Percentiles rank a stretch among this genome's conserved stretches.
phyloP scores from a whole-genome alignment of 2,797 vertebrate species.

The Setipinna tenuifilis region DNA sequence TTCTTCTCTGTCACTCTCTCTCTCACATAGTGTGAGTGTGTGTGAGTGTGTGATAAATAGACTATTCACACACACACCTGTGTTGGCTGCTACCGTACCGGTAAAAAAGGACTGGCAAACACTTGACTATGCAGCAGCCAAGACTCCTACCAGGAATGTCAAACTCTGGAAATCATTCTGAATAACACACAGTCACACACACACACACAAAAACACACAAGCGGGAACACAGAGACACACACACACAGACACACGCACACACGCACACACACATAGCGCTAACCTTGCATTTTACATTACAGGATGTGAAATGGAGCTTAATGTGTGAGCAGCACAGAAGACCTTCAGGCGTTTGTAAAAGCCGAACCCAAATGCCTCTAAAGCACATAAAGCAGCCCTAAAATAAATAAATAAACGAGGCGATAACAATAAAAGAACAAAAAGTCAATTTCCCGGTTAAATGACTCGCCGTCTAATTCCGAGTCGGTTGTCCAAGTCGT shows the following conservation, averaged over 20 bases:
- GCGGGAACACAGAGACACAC: background rate
- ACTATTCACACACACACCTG: background rate
- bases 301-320: background rate
- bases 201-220: background rate
- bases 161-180: background rate
- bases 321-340: background rate
- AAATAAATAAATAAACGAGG: background rate
- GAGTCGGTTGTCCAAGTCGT: background rate
- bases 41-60: too few relatives aligned
- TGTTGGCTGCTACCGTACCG: background rate
- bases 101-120: background rate
- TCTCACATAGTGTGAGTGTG: background rate
- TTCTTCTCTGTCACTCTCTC: background rate
- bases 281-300: background rate
- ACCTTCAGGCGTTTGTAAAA: background rate
- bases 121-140: background rate
- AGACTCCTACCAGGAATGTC: background rate
- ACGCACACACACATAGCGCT: constrained; percentile 24
- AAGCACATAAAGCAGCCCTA: background rate
- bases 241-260: constrained; percentile 30
- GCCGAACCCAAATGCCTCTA: background rate
- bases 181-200: background rate
- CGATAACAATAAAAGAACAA: background rate
- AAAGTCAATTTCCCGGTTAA: background rate
- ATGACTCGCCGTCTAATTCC: background rate